Percentiles rank a stretch among this genome's conserved stretches.
phyloP scores from a whole-genome alignment of 2,888 invertebrate species.

The Liposcelis brunnea region DNA sequence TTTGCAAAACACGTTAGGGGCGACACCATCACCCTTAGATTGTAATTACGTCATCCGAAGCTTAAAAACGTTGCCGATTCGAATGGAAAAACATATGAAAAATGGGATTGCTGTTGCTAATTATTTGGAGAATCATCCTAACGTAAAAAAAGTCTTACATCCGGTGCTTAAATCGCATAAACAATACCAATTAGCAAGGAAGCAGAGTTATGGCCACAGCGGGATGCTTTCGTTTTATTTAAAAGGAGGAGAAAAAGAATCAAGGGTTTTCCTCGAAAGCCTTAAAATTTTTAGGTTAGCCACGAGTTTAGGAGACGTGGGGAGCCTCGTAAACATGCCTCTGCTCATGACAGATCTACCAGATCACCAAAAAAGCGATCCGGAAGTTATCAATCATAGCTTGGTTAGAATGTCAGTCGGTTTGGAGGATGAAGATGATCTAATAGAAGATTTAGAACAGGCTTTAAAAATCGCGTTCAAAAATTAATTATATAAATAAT shows the following conservation, averaged over 20 bases:
- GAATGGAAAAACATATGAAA: conserved; percentile 79
- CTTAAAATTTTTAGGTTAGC: conserved; percentile 67
- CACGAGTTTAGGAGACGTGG: conserved; percentile 89
- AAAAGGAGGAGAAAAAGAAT: conserved; percentile 54
- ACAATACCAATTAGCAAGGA: conserved; percentile 59
- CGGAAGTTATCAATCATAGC: conserved; percentile 66
- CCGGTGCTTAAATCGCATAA: conserved; percentile 77
- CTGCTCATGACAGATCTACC: conserved; percentile 91
- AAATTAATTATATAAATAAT: too few species aligned
- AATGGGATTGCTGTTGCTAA: conserved; percentile 59
- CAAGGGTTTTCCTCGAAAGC: conserved; percentile 51
- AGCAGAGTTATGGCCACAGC: conserved; percentile 72
- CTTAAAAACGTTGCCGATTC: conserved; percentile 76
- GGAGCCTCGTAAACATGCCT: conserved; percentile 86
- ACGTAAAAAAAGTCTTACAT: conserved; percentile 64
- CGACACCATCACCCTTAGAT: conserved; percentile 92
- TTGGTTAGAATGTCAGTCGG: conserved; percentile 81
- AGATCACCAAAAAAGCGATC: conserved; percentile 40
- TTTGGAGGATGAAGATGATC: conserved; percentile 69
- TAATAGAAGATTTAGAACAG: conserved; percentile 66
- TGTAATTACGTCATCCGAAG: conserved; percentile 86
- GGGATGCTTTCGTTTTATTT: conserved; percentile 85
- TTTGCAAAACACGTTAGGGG: conserved; percentile 82
- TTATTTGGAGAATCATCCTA: conserved; percentile 63
- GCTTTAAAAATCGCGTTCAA: conserved; percentile 44